phyloP scores from a whole-genome alignment of 2,113 vertebrate species.

The Montifringilla adamsi region DNA sequence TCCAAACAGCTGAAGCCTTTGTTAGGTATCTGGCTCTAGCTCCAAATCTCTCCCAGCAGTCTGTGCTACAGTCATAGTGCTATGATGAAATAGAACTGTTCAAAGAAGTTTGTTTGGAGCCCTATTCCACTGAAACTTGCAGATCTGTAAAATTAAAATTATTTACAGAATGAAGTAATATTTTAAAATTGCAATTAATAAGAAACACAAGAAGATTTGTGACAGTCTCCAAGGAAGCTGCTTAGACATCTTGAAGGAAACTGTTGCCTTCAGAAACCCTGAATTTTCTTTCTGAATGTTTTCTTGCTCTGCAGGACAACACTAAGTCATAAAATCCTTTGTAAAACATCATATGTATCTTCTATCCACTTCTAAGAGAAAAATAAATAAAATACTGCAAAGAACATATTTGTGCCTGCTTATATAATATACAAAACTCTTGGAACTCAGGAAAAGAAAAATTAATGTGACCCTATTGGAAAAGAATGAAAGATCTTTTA shows the following conservation, averaged over 20 bases:
- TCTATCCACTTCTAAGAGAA: neutral
- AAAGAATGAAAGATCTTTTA: constrained; percentile 13
- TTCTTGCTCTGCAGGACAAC: neutral
- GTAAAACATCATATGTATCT: neutral
- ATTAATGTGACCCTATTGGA: constrained; percentile 19
- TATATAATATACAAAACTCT: neutral
- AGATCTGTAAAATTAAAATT: neutral
- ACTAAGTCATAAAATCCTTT: neutral
- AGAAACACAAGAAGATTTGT: neutral
- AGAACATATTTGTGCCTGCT: neutral
- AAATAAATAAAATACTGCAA: neutral
- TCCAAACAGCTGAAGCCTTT: neutral
- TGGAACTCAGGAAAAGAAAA: constrained; percentile 22
- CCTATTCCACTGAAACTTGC: neutral
- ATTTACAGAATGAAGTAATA: neutral
- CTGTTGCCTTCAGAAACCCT: neutral
- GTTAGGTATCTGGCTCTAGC: neutral
- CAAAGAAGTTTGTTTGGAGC: neutral
- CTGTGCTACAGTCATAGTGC: neutral
- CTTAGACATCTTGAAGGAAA: neutral
- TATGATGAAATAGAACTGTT: neutral
- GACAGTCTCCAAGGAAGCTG: neutral
- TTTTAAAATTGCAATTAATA: neutral
- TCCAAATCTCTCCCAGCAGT: neutral
- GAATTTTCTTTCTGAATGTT: neutral